Conservation (phyloP, 2,113 vertebrate species). For the Ceratotherium simum region DNA sequence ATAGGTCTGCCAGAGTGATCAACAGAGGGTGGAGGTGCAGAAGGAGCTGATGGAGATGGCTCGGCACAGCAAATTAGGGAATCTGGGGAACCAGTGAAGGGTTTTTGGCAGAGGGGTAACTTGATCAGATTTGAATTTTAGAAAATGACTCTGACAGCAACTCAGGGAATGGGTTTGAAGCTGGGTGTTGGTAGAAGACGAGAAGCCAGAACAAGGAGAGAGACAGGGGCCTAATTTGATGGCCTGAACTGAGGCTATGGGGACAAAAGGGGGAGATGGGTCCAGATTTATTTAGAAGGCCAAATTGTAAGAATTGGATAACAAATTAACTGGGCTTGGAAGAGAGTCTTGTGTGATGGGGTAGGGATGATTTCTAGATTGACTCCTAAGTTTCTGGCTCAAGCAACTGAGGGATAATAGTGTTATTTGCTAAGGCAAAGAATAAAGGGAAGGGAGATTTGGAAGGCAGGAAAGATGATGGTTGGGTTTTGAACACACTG, state of each 20-base stretch:
- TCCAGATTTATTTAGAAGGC: not conserved
- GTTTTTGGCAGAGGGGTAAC: not conserved
- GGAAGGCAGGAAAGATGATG: not conserved
- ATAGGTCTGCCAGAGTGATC: not conserved
- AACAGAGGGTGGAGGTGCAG: rapidly evolving
- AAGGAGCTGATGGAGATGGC: not conserved
- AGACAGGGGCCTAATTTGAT: not conserved
- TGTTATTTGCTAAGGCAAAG: not conserved
- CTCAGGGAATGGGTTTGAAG: not conserved
- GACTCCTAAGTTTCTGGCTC: not conserved
- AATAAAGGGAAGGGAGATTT: not conserved
- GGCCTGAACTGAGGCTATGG: not conserved
- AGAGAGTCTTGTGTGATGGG: not conserved
- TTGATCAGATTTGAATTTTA: constrained; percentile 8
- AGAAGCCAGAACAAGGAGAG: not conserved
- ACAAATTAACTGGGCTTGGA: not conserved
- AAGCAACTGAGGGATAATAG: not conserved
- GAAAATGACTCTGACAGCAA: not conserved
- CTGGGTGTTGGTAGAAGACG: not conserved
- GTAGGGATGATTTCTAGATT: not conserved
- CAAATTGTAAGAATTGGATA: not conserved
- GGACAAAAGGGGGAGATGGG: not conserved
- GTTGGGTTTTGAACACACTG: not conserved
- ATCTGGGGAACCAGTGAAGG: not conserved
- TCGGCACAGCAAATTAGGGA: not conserved